Evolutionary conservation across 2,888 invertebrate genomes (phyloP), one percentile per base, ranked within the genome.

Genomic region (Schizotus pectinicornis): DNA sequence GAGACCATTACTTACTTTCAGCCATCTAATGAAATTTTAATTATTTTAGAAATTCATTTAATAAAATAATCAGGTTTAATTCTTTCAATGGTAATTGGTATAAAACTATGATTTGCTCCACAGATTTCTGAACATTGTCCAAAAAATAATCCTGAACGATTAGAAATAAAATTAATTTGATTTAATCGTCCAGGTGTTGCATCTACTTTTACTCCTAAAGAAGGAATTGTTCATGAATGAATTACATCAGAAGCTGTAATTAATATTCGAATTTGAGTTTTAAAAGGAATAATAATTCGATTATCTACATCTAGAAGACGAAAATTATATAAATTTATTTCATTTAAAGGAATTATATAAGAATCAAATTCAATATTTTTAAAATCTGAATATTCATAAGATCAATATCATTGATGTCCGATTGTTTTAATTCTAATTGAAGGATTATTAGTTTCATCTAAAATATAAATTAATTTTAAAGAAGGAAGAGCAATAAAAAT

Each of bases 121-220:
- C 90, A 91, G 82, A 91, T 90, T 85, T 91, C 90, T 68, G 90
- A 91, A 76, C 90, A 91, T 85, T 91, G 89, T 0, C 90, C 89
- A 79, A 80, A 90, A 79, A 83, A 88, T 74, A 89, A 69, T 38
- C 89, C 88, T 0, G 87, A 82, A 1, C 85, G 85, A 64, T 84
- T 86, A 69, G 85, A 82, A 69, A 81, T 80, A 76, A 89, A 84
- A 68, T 80, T 84, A 73, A 80, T 82, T 86, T 88, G 86, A 68
- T 88, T 87, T 76, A 88, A 67, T 38, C 87, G 86, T 0, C 87
- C 87, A 0, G 87, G 87, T 0, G 85, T 84, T 12, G 85, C 85
- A 79, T 88, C 87, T 65, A 87, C 80, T 81, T 88, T 88, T 46
- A 88, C 80, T 0, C 86, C 86, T 80, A 88, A 68, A 0, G 84